These are phyloP conservation scores for Mystacides longicornis DNA, from an alignment of 2,888 invertebrate species.

Conservation along the genomic window DNA sequence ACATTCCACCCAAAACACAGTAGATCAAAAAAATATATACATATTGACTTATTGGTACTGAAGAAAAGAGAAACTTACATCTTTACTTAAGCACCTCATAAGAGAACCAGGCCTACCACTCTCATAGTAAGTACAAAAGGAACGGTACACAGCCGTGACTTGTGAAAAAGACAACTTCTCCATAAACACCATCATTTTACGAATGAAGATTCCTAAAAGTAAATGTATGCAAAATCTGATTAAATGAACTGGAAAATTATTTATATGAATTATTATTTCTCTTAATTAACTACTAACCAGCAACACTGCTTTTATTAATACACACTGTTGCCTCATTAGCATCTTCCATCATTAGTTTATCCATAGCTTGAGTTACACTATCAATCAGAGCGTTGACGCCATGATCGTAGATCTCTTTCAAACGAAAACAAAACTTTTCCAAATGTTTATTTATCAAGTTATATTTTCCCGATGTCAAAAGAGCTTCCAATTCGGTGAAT, in stretches of 20 bases:
- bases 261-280: not conserved
- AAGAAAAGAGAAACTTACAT: conserved; percentile 39
- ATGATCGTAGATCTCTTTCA: conserved; percentile 51
- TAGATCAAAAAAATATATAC: too few species aligned
- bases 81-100: conserved; percentile 45
- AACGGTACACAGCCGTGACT: conserved; percentile 65
- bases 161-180: conserved; percentile 80
- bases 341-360: conserved; percentile 52
- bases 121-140: conserved; percentile 63
- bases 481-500: conserved; percentile 56
- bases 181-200: conserved; percentile 72
- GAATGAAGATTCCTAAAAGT: conserved; percentile 67
- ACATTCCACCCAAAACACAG: too few species aligned
- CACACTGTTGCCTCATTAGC: conserved; percentile 41
- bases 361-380: conserved; percentile 51
- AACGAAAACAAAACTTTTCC: conserved; percentile 51
- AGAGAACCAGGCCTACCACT: conserved; percentile 46
- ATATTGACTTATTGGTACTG: too few species aligned
- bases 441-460: conserved; percentile 50
- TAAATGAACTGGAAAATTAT: not conserved
- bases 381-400: conserved; percentile 61
- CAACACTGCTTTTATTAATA: conserved; percentile 58
- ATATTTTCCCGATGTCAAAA: conserved; percentile 57
- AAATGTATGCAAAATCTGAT: not conserved
- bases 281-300: conserved; percentile 44